Percentiles rank a stretch among this genome's conserved stretches.
Conservation (phyloP, 2,888 invertebrate genomes). For the Drosophila borborema region DNA sequence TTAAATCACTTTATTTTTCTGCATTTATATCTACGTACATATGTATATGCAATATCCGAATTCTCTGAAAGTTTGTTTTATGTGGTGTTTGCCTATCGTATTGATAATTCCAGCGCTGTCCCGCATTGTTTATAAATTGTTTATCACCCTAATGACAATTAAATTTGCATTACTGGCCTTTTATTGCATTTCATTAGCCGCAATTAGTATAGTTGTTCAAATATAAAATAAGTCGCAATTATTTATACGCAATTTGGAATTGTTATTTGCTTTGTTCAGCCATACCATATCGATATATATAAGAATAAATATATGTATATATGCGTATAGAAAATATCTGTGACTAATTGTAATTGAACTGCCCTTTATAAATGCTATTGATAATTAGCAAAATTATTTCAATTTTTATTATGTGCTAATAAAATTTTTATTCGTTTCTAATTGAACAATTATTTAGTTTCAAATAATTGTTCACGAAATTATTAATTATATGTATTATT, state of each 20-base stretch:
- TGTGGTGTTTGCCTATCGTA: conserved; percentile 3
- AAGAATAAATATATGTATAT: neutral
- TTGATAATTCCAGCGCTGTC: conserved; percentile 23
- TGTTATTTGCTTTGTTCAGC: conserved; percentile 28
- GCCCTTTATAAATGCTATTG: conserved; percentile 49
- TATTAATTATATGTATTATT: neutral
- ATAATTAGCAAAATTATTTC: conserved; percentile 38
- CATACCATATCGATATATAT: conserved; percentile 31
- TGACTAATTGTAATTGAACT: conserved; percentile 64
- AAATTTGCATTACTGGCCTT: conserved; percentile 50
- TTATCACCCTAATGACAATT: conserved; percentile 59
- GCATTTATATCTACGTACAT: neutral
- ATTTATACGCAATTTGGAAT: conserved; percentile 33
- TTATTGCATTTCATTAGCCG: conserved; percentile 54
- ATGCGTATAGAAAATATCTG: conserved; percentile 14
- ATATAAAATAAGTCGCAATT: conserved; percentile 46
- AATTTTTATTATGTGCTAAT: conserved; percentile 33
- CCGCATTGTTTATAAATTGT: conserved; percentile 22
- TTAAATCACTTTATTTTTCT: neutral
- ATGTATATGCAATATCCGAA: neutral
- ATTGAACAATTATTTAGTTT: conserved; percentile 23
- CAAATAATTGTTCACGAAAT: neutral
- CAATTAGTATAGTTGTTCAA: conserved; percentile 52
- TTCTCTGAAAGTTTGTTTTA: neutral
- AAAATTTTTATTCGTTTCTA: conserved; percentile 5